Conservation (phyloP, 1,140 invertebrate species). For the Aphaenogaster floridana region DNA sequence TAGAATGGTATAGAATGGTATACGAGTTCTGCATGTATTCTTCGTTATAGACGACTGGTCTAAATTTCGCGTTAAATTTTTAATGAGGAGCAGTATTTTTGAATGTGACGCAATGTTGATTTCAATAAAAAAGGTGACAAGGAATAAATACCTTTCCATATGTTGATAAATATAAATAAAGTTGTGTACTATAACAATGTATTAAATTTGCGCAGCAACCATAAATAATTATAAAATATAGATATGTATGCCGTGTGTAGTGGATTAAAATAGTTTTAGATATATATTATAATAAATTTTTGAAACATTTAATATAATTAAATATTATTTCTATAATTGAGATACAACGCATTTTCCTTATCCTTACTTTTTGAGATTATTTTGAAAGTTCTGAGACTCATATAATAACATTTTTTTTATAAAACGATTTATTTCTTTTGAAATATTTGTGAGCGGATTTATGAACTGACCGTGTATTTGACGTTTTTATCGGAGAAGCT, state of each 20-base stretch:
- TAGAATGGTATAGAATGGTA: background rate
- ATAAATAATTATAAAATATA: constrained; percentile 10
- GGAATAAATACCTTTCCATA: background rate
- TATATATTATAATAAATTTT: background rate
- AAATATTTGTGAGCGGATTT: constrained; percentile 18
- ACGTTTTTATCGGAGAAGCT: background rate
- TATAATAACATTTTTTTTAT: background rate
- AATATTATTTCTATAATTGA: background rate
- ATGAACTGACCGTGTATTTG: background rate
- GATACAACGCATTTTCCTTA: background rate
- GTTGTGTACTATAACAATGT: background rate
- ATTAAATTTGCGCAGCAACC: background rate
- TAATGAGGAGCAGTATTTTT: background rate
- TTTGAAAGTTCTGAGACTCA: background rate
- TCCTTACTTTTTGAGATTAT: background rate
- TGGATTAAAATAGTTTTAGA: background rate
- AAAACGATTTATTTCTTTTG: background rate
- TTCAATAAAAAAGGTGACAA: background rate
- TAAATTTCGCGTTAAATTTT: no score
- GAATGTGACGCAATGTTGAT: background rate
- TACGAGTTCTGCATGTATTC: background rate
- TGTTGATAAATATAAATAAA: background rate
- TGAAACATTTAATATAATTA: constrained; percentile 7
- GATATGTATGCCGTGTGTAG: background rate
- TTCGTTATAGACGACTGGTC: background rate